These are phyloP conservation scores for Choloepus didactylus DNA, from an alignment of 2,797 vertebrate genomes.

Conservation along the genomic window DNA sequence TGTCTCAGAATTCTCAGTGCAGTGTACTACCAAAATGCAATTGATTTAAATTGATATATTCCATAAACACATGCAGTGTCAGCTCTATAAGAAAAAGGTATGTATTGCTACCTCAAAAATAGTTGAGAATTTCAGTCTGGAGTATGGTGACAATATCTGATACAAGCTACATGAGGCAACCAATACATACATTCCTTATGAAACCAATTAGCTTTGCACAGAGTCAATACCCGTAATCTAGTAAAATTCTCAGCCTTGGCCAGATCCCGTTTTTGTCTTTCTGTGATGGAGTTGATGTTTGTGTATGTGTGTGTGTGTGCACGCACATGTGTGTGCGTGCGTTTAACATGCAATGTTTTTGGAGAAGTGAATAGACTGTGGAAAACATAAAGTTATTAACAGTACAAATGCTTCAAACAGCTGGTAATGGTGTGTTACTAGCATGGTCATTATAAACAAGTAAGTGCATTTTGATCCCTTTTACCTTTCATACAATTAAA, in stretches of 20 bases:
- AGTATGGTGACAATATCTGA: background rate
- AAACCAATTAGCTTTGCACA: background rate
- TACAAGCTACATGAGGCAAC: background rate
- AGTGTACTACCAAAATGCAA: background rate
- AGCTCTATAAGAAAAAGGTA: background rate
- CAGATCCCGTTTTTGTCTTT: background rate
- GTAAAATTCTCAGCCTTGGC: background rate
- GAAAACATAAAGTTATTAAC: background rate
- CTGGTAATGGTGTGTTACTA: background rate
- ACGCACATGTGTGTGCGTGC: background rate
- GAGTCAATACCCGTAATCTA: background rate
- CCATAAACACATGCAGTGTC: background rate
- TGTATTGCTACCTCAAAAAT: background rate
- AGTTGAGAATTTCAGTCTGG: conserved; percentile 3
- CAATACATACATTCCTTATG: background rate
- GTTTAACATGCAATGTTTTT: background rate
- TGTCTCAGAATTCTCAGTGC: conserved; percentile 30
- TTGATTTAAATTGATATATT: conserved; percentile 46
- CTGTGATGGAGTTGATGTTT: background rate
- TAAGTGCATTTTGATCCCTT: conserved; percentile 33
- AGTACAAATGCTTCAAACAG: background rate
- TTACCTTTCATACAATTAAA: conserved; percentile 64
- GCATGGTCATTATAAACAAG: background rate
- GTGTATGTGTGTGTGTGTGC: background rate
- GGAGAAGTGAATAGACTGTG: background rate